Percentiles rank a stretch among this genome's conserved stretches.
phyloP scores from a whole-genome alignment of 2,888 invertebrate genomes.

The Rapana venosa region DNA sequence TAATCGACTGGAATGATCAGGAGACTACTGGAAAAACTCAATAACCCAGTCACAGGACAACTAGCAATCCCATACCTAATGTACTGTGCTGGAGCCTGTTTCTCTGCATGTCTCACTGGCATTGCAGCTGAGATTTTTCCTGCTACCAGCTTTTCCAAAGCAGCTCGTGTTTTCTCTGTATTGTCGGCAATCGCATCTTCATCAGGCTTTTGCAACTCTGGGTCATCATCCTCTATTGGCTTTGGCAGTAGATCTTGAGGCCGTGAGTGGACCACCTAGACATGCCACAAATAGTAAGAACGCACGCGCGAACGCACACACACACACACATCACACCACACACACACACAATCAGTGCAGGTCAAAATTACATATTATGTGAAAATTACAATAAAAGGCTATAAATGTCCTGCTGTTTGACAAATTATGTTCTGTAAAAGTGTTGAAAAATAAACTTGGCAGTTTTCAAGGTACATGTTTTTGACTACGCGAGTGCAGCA shows the following conservation, averaged over 20 bases:
- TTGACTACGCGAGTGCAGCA: too few species aligned
- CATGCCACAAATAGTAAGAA: background rate
- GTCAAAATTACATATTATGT: background rate
- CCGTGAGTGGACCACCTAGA: slow-evolving; percentile 91
- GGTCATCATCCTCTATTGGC: slow-evolving; percentile 94
- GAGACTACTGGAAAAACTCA: background rate
- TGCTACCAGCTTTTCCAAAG: slow-evolving; percentile 88
- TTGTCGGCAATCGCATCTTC: slow-evolving; percentile 90
- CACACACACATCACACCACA: background rate
- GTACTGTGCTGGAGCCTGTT: slow-evolving; percentile 94
- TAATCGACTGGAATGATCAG: too few species aligned
- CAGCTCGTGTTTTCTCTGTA: slow-evolving; percentile 92
- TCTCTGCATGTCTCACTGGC: slow-evolving; percentile 97
- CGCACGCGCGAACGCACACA: background rate
- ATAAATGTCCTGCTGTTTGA: too few species aligned
- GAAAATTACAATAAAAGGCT: too few species aligned
- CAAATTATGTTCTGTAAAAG: too few species aligned
- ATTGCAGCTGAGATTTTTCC: slow-evolving; percentile 96
- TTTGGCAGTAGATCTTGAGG: slow-evolving; percentile 94
- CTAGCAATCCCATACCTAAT: slow-evolving; percentile 83
- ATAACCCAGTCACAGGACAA: too few species aligned
- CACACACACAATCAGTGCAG: slow-evolving; percentile 6
- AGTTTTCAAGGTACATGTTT: too few species aligned
- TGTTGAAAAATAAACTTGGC: too few species aligned
- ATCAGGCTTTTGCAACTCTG: slow-evolving; percentile 90